A percentile compares a stretch with the other conserved stretches of the same genome.
phyloP scores from a whole-genome alignment of 2,113 vertebrate species.

The Rattus rattus region DNA sequence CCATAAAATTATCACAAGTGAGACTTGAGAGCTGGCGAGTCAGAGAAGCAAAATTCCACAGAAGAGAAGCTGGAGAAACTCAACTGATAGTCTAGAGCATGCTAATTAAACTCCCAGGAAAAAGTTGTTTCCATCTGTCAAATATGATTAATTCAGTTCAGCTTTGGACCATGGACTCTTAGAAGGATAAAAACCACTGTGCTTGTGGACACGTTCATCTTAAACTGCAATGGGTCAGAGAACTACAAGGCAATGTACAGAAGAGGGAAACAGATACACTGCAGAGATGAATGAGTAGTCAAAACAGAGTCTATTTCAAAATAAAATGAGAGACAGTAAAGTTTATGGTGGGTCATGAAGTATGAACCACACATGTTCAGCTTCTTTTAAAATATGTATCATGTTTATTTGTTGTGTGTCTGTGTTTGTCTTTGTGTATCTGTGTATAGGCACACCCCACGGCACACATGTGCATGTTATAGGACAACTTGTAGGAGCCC shows the following conservation, averaged over 20 bases:
- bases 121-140: slow-evolving; percentile 21
- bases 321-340: background rate
- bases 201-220: background rate
- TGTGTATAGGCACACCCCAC: background rate
- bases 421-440: background rate
- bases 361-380: background rate
- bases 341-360: background rate
- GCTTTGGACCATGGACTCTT: background rate
- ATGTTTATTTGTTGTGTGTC: background rate
- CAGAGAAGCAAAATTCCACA: background rate
- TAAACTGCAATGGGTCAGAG: background rate
- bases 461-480: background rate
- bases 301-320: background rate
- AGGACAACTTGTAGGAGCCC: background rate
- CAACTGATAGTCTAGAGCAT: background rate
- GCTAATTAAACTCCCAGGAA: slow-evolving; percentile 33
- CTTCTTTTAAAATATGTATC: background rate
- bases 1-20: background rate
- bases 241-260: background rate
- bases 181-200: background rate
- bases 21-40: background rate
- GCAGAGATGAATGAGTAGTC: background rate
- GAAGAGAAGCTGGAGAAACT: background rate
- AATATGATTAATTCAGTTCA: slow-evolving; percentile 3
- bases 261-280: background rate